Base-by-base conservation (phyloP, 2,888 invertebrate genomes). In the Malthinus flaveolus region DNA sequence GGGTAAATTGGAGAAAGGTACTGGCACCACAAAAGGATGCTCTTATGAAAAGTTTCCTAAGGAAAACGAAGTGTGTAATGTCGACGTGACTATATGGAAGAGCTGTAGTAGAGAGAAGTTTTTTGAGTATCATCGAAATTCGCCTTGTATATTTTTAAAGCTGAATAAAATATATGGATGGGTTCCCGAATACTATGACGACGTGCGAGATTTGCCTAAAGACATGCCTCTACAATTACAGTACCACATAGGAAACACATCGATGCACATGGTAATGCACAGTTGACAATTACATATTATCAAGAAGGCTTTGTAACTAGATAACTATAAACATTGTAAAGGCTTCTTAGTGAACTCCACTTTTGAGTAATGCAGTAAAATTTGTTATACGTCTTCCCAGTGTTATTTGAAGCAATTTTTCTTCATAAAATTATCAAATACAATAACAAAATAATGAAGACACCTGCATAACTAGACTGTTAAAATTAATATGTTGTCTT, bases 121-220 rank as follows among this genome's bases (percentile, higher is more conserved):
- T 69, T 99, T 90, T 78, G 95, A 93, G 59, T 98, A 93, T 79
- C 90, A 93, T 75, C 89, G 89, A 74, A 95, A 95, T 37, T 88
- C 90, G 12, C 98, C 98, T 0, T 99, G 99, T 79, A 85, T 98
- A 63, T 90, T 97, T 75, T 83, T 99, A 55, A 98, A 98, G 77
- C 82, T 99, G 36, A 99, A 99, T 81, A 95, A 92, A 85, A 95
- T 96, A 72, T 95, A 87, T 70, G 93, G 88, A 12, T 97, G 96
- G 96, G 82, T 84, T 64, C 96, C 97, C 0, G 84, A 89, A 32
- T 91, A 85, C 72, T 95, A 91, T 74, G 88, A 92, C 72, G 85
- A 87, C 63, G 84, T 89, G 0, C 80, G 82, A 7, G 77, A 81
- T 53, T 80, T 94, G 46, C 95, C 95, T 0, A 70, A 76, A 0